Conservation (phyloP, 2,888 invertebrate genomes). For the Yponomeuta plumbellus region DNA sequence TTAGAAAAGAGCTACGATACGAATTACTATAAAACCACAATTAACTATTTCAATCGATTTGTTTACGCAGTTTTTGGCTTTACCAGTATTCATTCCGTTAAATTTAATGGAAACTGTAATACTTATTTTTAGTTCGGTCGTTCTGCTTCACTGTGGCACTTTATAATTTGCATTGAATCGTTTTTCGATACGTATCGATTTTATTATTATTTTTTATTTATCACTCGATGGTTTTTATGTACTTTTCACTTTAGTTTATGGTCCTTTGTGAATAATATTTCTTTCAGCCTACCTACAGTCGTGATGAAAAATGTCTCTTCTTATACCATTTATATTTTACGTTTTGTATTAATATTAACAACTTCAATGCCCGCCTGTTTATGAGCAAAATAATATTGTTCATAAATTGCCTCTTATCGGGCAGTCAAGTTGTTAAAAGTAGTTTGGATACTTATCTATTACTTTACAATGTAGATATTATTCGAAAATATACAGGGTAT, state of each 20-base stretch:
- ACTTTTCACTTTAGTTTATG: neutral
- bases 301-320: slow-evolving; percentile 18
- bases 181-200: neutral
- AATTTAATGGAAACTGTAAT: neutral
- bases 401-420: too few species aligned
- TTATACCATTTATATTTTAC: too few species aligned
- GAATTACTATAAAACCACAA: too few species aligned
- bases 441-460: too few species aligned
- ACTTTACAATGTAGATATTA: too few species aligned
- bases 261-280: neutral
- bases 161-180: slow-evolving; percentile 3
- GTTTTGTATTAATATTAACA: too few species aligned
- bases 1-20: too few species aligned
- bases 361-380: too few species aligned
- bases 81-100: neutral
- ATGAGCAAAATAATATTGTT: too few species aligned
- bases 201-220: neutral
- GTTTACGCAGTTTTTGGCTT: neutral
- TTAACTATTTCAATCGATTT: neutral
- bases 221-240: slow-evolving; percentile 13
- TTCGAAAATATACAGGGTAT: too few species aligned
- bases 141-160: neutral
- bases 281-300: neutral
- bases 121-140: neutral
- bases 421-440: too few species aligned